phyloP scores from a whole-genome alignment of 2,888 invertebrate genomes.

The Eristalis intricaria region DNA sequence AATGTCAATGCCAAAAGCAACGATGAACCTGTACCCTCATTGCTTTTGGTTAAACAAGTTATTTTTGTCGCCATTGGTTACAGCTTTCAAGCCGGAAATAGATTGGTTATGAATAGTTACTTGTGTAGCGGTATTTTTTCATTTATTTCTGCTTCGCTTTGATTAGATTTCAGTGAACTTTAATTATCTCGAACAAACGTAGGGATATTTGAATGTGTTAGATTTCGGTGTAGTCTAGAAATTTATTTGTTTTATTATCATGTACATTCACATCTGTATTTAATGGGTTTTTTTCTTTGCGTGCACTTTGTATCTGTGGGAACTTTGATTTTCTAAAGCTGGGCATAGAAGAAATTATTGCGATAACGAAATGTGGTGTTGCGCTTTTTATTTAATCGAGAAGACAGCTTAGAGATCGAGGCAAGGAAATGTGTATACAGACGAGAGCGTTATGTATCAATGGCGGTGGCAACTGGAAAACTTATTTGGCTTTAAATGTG shows the following conservation, averaged over 20 bases:
- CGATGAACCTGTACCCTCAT: conserved; percentile 33
- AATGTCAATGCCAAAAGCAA: conserved; percentile 60
- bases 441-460: neutral
- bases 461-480: neutral
- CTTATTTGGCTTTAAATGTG: neutral
- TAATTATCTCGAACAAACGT: conserved; percentile 6
- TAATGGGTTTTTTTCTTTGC: neutral
- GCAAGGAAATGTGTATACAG: neutral
- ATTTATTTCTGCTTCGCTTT: neutral
- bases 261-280: neutral
- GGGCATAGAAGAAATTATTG: neutral
- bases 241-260: conserved; percentile 1
- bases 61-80: conserved; percentile 1
- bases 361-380: neutral
- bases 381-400: neutral
- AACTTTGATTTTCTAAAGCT: neutral
- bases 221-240: neutral
- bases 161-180: conserved; percentile 2
- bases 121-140: conserved; percentile 44
- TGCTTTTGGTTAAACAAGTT: conserved; percentile 29
- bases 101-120: conserved; percentile 33
- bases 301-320: neutral
- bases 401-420: neutral
- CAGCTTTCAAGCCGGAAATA: conserved; percentile 55
- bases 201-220: neutral